Percentiles rank a stretch among this genome's conserved stretches.
These are phyloP conservation scores for Babylonia areolata DNA, from an alignment of 1,140 invertebrate genomes.

Conservation along the genomic window DNA sequence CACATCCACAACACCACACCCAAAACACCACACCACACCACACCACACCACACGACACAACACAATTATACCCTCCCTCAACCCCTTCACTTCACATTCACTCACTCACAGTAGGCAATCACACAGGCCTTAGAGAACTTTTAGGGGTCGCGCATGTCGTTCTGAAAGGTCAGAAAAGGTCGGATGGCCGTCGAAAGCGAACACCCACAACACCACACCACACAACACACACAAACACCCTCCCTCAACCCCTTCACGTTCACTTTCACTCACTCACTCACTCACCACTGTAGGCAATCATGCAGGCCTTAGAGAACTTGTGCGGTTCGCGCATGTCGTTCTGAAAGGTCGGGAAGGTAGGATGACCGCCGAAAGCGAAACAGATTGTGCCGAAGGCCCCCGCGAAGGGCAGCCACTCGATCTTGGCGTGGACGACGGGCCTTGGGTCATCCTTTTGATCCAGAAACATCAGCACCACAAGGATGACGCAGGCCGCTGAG, in stretches of 20 bases:
- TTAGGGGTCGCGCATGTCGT: slow-evolving; percentile 75
- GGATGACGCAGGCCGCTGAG: slow-evolving; percentile 64
- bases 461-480: slow-evolving; percentile 55
- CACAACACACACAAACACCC: no score
- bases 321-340: slow-evolving; percentile 76
- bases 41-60: background rate
- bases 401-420: slow-evolving; percentile 67
- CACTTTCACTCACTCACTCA: background rate
- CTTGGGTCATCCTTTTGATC: slow-evolving; percentile 24
- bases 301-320: slow-evolving; percentile 73
- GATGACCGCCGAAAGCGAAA: slow-evolving; percentile 76
- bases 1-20: no score
- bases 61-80: background rate
- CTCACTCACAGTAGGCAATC: slow-evolving; percentile 65
- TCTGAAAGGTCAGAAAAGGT: slow-evolving; percentile 77
- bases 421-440: slow-evolving; percentile 44
- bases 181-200: slow-evolving; percentile 76
- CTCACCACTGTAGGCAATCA: slow-evolving; percentile 74
- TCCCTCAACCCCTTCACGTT: background rate
- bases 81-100: background rate
- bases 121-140: slow-evolving; percentile 74
- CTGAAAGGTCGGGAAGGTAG: slow-evolving; percentile 77
- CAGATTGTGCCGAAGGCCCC: slow-evolving; percentile 76
- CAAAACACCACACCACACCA: no score
- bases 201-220: slow-evolving; percentile 44